Conservation (phyloP, 2,113 vertebrate species). For the Ammodytes marinus region DNA sequence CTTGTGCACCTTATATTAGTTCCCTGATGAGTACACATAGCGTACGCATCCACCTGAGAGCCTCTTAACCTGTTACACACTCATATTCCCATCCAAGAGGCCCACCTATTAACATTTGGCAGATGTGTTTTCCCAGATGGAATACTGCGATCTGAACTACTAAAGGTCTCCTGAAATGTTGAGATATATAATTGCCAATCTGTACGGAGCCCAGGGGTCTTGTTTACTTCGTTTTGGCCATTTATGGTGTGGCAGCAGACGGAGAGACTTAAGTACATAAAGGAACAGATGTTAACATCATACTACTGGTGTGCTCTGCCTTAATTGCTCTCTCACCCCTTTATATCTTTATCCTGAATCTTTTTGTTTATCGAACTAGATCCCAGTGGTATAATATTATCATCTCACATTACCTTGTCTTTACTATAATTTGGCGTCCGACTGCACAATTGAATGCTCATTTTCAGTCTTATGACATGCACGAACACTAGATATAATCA, state of each 20-base stretch:
- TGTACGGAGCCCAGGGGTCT: constrained; percentile 63
- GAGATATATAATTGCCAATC: constrained; percentile 69
- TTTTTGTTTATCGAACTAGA: constrained; percentile 32
- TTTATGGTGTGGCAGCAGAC: constrained; percentile 63
- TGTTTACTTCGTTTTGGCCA: constrained; percentile 60
- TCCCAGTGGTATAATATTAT: not conserved
- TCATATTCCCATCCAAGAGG: constrained; percentile 29
- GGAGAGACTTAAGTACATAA: constrained; percentile 66
- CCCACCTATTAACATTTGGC: constrained; percentile 59
- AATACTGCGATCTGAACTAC: constrained; percentile 45
- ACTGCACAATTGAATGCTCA: constrained; percentile 26
- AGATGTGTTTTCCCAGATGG: constrained; percentile 66
- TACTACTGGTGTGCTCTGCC: constrained; percentile 27
- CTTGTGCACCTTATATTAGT: not conserved
- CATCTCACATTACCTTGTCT: constrained; percentile 1
- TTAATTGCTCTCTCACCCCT: constrained; percentile 3
- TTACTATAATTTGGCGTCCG: constrained; percentile 24
- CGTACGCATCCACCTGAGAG: constrained; percentile 8
- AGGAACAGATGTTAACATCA: constrained; percentile 73
- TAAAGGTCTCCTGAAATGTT: constrained; percentile 65
- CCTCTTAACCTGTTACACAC: constrained; percentile 61
- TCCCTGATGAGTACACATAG: constrained; percentile 7
- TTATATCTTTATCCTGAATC: constrained; percentile 1
- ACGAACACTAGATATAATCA: constrained; percentile 64
- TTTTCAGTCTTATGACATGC: constrained; percentile 33